Percentiles rank a stretch among this genome's conserved stretches.
These are phyloP conservation scores for Prosapia bicincta DNA, from an alignment of 2,888 invertebrate species.

Conservation along the genomic window DNA sequence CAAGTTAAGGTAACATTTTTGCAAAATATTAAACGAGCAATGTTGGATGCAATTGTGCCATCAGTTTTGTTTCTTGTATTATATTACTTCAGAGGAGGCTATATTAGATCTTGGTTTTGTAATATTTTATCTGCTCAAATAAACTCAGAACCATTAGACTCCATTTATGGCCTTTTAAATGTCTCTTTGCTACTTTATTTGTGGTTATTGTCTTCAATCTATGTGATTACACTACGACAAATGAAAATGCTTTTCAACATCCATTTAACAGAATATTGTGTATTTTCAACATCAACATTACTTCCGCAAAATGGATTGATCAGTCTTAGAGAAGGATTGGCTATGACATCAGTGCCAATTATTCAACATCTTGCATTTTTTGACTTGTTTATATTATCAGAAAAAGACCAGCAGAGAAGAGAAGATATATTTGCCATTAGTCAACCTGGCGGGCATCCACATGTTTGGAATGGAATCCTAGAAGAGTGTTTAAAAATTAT, in stretches of 20 bases:
- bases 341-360: constrained; percentile 59
- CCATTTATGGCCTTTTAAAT: constrained; percentile 49
- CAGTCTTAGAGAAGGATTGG: constrained; percentile 60
- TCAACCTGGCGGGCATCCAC: constrained; percentile 82
- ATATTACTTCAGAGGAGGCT: constrained; percentile 60
- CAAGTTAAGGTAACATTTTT: constrained; percentile 60
- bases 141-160: constrained; percentile 53
- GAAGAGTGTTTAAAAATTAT: constrained; percentile 61
- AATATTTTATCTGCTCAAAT: constrained; percentile 54
- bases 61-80: constrained; percentile 57
- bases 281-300: constrained; percentile 56
- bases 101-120: constrained; percentile 52
- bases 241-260: constrained; percentile 69
- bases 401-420: constrained; percentile 59
- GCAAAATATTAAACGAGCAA: constrained; percentile 56
- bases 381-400: constrained; percentile 65
- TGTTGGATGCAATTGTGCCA: constrained; percentile 59
- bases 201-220: constrained; percentile 67
- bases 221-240: constrained; percentile 64
- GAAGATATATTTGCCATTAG: constrained; percentile 67
- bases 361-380: constrained; percentile 72
- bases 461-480: constrained; percentile 76
- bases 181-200: constrained; percentile 58
- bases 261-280: constrained; percentile 65
- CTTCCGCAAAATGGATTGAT: constrained; percentile 47